These are phyloP conservation scores for Buphagus erythrorhynchus DNA, from an alignment of 2,797 vertebrate species.

Conservation along the genomic window DNA sequence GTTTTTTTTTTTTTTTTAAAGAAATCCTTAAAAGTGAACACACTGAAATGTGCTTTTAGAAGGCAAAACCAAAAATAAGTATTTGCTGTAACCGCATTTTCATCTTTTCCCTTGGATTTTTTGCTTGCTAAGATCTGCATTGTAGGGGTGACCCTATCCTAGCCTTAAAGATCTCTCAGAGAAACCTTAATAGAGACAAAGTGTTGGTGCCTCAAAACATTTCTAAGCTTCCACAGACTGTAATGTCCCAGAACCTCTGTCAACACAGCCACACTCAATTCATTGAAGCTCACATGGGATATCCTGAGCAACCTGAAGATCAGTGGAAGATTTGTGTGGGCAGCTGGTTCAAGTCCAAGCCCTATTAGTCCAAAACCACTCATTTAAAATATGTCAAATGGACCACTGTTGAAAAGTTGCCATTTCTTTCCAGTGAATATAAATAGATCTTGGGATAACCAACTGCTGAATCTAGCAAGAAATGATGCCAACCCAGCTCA, in stretches of 20 bases:
- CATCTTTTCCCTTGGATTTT: not conserved
- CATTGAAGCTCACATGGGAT: not conserved
- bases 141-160: not conserved
- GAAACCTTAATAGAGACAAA: not conserved
- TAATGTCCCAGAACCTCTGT: not conserved
- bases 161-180: not conserved
- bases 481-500: fast-evolving
- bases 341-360: not conserved
- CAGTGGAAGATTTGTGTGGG: not conserved
- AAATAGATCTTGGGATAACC: not conserved
- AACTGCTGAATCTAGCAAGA: not conserved
- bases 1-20: not conserved
- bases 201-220: not conserved
- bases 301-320: not conserved
- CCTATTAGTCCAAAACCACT: not conserved
- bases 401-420: not conserved
- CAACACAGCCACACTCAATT: not conserved
- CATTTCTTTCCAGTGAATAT: not conserved
- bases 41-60: not conserved
- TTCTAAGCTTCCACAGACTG: not conserved
- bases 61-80: not conserved
- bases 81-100: not conserved
- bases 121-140: not conserved
- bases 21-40: not conserved
- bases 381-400: not conserved